These are phyloP conservation scores for Lagopus leucura DNA, from an alignment of 2,113 vertebrate species.

Conservation along the genomic window DNA sequence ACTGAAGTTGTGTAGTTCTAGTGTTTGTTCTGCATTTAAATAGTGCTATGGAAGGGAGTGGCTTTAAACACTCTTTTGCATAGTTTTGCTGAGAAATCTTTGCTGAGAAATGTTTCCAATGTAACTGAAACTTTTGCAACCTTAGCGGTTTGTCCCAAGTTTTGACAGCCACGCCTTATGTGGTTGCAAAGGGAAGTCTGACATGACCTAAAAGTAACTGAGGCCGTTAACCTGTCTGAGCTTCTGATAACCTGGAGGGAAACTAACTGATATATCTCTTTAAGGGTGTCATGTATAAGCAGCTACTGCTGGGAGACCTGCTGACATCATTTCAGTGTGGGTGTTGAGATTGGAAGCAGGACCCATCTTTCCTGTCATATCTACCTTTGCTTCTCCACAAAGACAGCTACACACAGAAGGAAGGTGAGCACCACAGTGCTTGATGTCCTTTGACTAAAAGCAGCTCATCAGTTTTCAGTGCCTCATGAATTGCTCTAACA, in stretches of 20 bases:
- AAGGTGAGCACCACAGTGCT: not conserved
- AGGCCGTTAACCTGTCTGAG: not conserved
- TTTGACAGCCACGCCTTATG: not conserved
- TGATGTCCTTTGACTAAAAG: not conserved
- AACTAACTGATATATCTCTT: not conserved
- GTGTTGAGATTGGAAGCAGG: not conserved
- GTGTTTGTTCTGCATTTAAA: not conserved
- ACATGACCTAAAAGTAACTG: not conserved
- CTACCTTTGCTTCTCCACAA: not conserved
- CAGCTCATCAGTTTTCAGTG: not conserved
- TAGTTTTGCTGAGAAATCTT: not conserved
- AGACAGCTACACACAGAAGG: not conserved
- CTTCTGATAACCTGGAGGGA: not conserved
- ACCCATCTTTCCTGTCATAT: not conserved
- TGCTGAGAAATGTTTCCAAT: not conserved
- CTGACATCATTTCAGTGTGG: rapidly evolving
- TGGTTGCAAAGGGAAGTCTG: not conserved
- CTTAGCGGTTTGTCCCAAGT: not conserved
- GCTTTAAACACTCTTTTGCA: not conserved
- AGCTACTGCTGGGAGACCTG: not conserved
- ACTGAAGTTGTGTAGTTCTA: not conserved
- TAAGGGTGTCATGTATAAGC: not conserved
- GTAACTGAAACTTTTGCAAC: not conserved
- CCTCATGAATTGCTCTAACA: not conserved
- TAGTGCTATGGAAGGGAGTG: not conserved